A percentile compares a stretch with the other conserved stretches of the same genome.
Conservation (phyloP, 2,797 vertebrate genomes). For the Nannoperca obscura region DNA sequence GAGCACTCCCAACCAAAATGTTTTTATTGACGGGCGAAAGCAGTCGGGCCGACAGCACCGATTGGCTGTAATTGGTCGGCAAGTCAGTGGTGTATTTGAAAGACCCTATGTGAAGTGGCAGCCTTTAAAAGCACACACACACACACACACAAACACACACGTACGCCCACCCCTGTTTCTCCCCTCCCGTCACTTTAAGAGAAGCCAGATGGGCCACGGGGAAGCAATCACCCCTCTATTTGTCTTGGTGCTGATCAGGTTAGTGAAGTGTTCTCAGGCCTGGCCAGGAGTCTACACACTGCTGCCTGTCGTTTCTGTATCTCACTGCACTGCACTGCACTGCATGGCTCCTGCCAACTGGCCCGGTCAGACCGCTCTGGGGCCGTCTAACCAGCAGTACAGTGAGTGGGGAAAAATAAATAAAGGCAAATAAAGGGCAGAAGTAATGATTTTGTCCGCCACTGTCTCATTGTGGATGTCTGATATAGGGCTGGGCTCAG, state of each 20-base stretch:
- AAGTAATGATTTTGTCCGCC: constrained; percentile 30
- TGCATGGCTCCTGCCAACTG: constrained; percentile 41
- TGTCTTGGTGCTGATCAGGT: constrained; percentile 87
- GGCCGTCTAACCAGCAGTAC: constrained; percentile 45
- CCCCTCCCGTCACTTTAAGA: constrained; percentile 79
- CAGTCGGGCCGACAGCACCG: constrained; percentile 78
- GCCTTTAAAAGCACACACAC: constrained; percentile 69
- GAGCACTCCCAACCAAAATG: constrained; percentile 77
- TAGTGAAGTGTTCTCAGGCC: constrained; percentile 85
- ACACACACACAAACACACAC: constrained; percentile 30
- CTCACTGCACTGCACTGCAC: constrained; percentile 45
- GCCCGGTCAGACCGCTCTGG: constrained; percentile 39
- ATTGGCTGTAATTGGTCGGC: constrained; percentile 83
- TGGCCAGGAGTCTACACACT: constrained; percentile 72
- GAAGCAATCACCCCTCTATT: constrained; percentile 87
- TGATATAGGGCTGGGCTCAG: neutral
- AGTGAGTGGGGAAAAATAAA: constrained; percentile 28
- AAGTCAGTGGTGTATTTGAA: constrained; percentile 81
- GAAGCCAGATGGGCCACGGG: constrained; percentile 86
- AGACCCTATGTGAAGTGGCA: constrained; percentile 82
- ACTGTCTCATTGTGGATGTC: constrained; percentile 15
- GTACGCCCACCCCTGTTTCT: constrained; percentile 62
- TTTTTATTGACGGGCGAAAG: constrained; percentile 85
- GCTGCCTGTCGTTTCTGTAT: constrained; percentile 69
- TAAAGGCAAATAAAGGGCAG: constrained; percentile 22